phyloP scores from a whole-genome alignment of 2,113 vertebrate species.

The Theristicus caerulescens region DNA sequence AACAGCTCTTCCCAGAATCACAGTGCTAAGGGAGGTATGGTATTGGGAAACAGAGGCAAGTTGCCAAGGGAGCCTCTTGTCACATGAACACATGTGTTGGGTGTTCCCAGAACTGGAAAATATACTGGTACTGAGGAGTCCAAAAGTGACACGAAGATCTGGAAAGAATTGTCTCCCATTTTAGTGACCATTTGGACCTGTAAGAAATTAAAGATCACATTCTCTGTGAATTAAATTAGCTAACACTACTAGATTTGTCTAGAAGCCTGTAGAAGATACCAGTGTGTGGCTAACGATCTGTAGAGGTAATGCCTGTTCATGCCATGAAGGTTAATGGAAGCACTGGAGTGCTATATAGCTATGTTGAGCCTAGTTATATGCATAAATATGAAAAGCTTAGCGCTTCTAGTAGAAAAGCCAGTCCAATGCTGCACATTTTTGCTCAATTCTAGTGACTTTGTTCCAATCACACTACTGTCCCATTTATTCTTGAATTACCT shows the following conservation, averaged over 20 bases:
- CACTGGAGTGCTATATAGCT: background rate
- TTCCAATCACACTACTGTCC: background rate
- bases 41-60: background rate
- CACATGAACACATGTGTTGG: accelerated
- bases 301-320: background rate
- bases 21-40: background rate
- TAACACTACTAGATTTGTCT: background rate
- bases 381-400: background rate
- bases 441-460: background rate
- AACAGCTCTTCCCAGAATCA: background rate
- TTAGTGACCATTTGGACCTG: background rate
- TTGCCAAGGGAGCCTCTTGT: background rate
- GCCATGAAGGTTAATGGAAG: background rate
- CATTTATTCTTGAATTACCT: background rate
- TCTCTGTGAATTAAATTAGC: background rate
- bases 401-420: accelerated
- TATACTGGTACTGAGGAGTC: background rate
- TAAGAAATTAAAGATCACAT: background rate
- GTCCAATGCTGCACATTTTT: background rate
- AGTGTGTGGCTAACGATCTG: background rate
- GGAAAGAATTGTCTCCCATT: background rate
- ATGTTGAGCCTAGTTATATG: background rate
- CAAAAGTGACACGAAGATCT: background rate
- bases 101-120: background rate
- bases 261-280: background rate